Base-by-base conservation (phyloP, 2,113 vertebrate species). In the Myocastor coypus region DNA sequence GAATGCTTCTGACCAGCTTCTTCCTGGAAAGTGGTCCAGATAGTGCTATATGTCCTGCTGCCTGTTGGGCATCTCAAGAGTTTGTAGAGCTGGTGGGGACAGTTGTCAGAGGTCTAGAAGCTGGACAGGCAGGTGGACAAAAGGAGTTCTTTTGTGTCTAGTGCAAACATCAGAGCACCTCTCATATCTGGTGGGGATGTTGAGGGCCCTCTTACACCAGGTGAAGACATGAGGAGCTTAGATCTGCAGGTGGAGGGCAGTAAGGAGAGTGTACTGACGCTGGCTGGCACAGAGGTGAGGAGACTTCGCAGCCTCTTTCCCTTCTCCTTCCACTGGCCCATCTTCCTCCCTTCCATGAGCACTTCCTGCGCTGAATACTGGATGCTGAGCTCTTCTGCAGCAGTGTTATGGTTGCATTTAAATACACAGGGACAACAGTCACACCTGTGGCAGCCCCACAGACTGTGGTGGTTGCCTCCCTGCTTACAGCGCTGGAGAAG, bases 1-100 rank as follows among this genome's bases (percentile, higher is more conserved):
- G 40, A 73, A 22, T 5, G 13, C 73, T 12, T 0, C 32, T 8
- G 14, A 17, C 63, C 11, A 57, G 16, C 55, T 34, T 30, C 24
- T 90, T 66, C 1, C 61, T 0, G 4, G 34, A 3, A 69, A 77
- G 52, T n/a, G 91, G 34, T 5, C 0, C 0, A 22, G 37, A 6
- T 73, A 37, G 0, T 40, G 52, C 24, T 1, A 0, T 4, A 2
- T 19, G 5, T n/a, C 28, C 16, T 17, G 64, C 64, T 0, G 2
- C 71, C 59, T 26, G 40, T 26, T 4, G 7, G 59, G 11, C 32
- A n/a, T 5, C 34, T 4, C 37, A 55, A 40, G 84, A 63, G 30
- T 28, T 50, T 75, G 37, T 50, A 3, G 30, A 37, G 57, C 20
- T 40, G 83, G 40, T 3, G 3, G 34, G 7, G 63, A 34, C 3